These are phyloP conservation scores for Plecotus auritus DNA, from an alignment of 2,113 vertebrate species.

Conservation along the genomic window DNA sequence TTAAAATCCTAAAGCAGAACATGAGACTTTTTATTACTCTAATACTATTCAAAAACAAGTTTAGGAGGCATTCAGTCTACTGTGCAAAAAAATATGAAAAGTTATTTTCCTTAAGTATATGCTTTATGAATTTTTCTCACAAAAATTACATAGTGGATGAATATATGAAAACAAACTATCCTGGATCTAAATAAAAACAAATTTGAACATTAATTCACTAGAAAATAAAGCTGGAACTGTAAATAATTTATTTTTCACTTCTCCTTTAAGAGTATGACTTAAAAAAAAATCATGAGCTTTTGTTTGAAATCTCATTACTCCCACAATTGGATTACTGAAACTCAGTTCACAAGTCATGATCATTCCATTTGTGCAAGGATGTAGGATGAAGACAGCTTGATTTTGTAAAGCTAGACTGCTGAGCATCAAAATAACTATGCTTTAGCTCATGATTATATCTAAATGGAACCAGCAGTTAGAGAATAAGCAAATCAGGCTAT, in stretches of 20 bases:
- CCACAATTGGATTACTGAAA: not conserved
- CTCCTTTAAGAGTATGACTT: not conserved
- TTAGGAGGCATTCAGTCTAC: not conserved
- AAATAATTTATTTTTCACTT: not conserved
- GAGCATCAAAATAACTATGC: constrained; percentile 24
- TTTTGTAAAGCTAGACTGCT: constrained; percentile 36
- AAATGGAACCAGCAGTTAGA: not conserved
- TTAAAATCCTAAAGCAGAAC: not conserved
- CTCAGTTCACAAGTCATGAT: not conserved
- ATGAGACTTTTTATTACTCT: not conserved
- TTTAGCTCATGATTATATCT: constrained; percentile 51
- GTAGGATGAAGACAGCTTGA: not conserved
- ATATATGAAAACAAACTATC: not conserved
- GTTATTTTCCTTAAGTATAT: not conserved
- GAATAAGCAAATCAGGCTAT: not conserved
- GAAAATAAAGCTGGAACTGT: not conserved
- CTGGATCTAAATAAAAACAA: not conserved
- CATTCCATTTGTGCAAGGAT: not conserved
- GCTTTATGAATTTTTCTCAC: not conserved
- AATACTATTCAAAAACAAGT: not conserved
- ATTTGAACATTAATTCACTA: not conserved
- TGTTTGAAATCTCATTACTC: constrained; percentile 12
- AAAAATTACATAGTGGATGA: not conserved
- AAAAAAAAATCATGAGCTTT: not conserved
- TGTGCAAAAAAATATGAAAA: not conserved